phyloP scores from a whole-genome alignment of 2,797 vertebrate species.

The Eulemur albifrons region DNA sequence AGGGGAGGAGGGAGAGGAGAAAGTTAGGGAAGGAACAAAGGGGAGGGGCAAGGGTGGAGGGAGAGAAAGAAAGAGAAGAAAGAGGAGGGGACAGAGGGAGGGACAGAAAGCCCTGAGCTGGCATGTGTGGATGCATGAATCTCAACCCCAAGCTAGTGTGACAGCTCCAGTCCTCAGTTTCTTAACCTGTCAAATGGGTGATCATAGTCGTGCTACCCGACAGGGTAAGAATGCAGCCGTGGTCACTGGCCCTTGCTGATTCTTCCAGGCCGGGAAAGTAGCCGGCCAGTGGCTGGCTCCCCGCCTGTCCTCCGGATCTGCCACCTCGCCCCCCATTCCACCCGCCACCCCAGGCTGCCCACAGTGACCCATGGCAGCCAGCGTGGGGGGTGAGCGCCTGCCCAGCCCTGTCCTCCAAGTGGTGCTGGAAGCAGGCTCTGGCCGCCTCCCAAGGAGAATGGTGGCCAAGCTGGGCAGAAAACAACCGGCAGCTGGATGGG shows the following conservation, averaged over 20 bases:
- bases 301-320: background rate
- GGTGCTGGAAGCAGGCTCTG: constrained; percentile 52
- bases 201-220: background rate
- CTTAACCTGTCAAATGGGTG: background rate
- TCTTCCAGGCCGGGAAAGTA: background rate
- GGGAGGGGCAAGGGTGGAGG: too few relatives aligned
- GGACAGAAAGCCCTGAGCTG: background rate
- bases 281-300: background rate
- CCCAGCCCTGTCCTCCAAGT: constrained; percentile 34
- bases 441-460: constrained; percentile 63
- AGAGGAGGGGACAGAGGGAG: too few relatives aligned
- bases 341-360: background rate
- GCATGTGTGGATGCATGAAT: background rate
- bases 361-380: background rate
- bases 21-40: background rate
- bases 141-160: background rate
- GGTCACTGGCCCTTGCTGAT: background rate
- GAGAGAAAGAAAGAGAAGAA: background rate
- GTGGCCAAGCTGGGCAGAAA: constrained; percentile 60
- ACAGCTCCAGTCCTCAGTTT: background rate
- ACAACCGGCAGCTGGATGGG: constrained; percentile 45
- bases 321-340: background rate
- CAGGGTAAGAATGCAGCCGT: background rate
- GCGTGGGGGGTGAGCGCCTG: background rate
- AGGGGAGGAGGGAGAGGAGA: background rate